These are phyloP conservation scores for Brachionichthys hirsutus DNA, from an alignment of 2,113 vertebrate genomes.

Conservation along the genomic window DNA sequence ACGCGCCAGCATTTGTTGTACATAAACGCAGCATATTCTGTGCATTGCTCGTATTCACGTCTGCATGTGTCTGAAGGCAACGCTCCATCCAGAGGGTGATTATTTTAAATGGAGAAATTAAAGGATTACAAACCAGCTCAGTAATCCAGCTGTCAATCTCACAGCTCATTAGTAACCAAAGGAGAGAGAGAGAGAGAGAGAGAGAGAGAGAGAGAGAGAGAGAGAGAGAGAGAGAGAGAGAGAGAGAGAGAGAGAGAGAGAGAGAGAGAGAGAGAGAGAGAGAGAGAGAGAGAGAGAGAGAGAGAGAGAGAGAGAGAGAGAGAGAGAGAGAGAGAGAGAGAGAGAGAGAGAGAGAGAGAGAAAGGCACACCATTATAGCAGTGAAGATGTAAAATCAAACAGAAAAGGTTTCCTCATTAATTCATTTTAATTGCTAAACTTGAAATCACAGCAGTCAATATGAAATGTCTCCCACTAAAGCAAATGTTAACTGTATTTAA, in stretches of 20 bases:
- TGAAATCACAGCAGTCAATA: not conserved
- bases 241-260: not conserved
- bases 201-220: conserved; percentile 8
- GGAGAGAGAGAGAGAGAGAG: conserved; percentile 28
- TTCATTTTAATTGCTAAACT: not conserved
- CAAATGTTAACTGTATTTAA: not conserved
- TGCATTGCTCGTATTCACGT: conserved; percentile 14
- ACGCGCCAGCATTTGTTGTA: conserved; percentile 24
- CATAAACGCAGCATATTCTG: conserved; percentile 7
- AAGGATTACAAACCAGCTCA: conserved; percentile 74
- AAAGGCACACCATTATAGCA: not conserved
- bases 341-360: too few species aligned
- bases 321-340: too few species aligned
- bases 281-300: not conserved
- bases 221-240: not conserved
- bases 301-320: too few species aligned
- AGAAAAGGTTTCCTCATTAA: not conserved
- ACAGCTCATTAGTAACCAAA: conserved; percentile 72
- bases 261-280: conserved; percentile 1
- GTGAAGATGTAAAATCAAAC: conserved; percentile 23
- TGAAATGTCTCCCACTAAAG: not conserved
- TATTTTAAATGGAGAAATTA: conserved; percentile 76
- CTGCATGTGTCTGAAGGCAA: conserved; percentile 26
- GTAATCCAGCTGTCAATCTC: conserved; percentile 80
- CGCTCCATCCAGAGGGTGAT: conserved; percentile 67